Base-by-base conservation (phyloP, 2,888 invertebrate species). In the Polyommatus icarus region DNA sequence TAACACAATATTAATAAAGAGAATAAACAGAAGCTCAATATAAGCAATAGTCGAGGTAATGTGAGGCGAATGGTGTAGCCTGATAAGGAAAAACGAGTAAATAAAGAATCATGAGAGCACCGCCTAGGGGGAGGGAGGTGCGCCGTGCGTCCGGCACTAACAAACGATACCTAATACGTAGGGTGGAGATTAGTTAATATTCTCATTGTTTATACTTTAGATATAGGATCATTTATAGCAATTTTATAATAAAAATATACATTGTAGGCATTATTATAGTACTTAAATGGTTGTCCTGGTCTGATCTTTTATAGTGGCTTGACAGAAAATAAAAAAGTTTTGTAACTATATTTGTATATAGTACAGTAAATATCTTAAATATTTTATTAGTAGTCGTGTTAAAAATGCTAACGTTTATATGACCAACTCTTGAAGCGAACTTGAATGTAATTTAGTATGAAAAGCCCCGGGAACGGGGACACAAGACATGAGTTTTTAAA, bases 41-140 rank as follows among this genome's bases (percentile, higher is more conserved):
- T 87, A 84, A 86, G 85, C 89, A 86, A 87, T 88, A 87, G 87
- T 67, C 76, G 15, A 20, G 61, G 61, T 76, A 76, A 76, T 76
- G 46, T 67, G 76, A 76, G 87, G 88, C 87, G 92, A 92, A 91
- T 92, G 93, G 89, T 85, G 86, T 85, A 84, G 87, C 85, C 87
- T 91, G 92, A 93, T 93, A 92, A 93, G 91, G 91, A 92, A 92
- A 92, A 92, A 90, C 91, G 90, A 88, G 89, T 91, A 92, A 92
- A 93, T 92, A 93, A 91, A 89, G 89, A 90, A 86, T 88, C 85
- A 86, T 87, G 86, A 85, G 86, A 85, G 85, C 84, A 81, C 85
- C 87, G 90, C 89, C 89, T 86, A 87, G 84, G 90, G 89, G 87
- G 87, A 86, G 86, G 84, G 81, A 79, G 80, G 73, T 78, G 80